Base-by-base conservation (phyloP, 2,888 invertebrate species). In the Drosophila subquinaria region DNA sequence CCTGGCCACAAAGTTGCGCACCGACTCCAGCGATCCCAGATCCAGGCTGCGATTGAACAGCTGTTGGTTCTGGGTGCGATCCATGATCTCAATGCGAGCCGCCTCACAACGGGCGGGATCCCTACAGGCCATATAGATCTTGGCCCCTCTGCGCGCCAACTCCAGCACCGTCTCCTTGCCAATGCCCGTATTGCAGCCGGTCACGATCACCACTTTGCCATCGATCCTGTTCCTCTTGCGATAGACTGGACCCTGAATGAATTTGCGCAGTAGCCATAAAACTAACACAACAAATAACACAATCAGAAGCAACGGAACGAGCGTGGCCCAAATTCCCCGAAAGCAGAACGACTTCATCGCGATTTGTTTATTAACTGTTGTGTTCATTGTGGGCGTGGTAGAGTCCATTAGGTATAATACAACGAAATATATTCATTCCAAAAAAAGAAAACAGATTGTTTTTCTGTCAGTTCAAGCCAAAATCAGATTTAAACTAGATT, bases 41-140 rank as follows among this genome's bases (percentile, higher is more conserved):
- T 95, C 94, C 52, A 92, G 69, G 91, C 90, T 84, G 85, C 92
- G 89, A 79, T 93, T 96, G 95, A 78, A 97, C 94, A 93, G 94
- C 95, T 92, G 96, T 92, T 93, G 96, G 92, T 97, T 97, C 89
- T 93, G 93, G 0, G 96, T 95, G 73, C 95, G 95, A 75, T 96
- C 90, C 51, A 97, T 96, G 75, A 97, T 96, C 82, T 96, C 95
- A 86, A 95, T 94, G 0, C 96, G 94, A 42, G 94, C 93, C 8
- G 93, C 93, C 94, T 97, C 97, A 92, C 97, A 97, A 88, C 94
- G 95, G 45, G 93, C 92, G 93, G 97, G 94, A 93, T 97, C 95
- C 48, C 97, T 94, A 86, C 97, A 97, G 5, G 97, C 97, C 96
- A 98, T 96, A 88, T 97, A 95, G 79, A 97, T 95, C 94, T 95